phyloP scores from a whole-genome alignment of 2,113 vertebrate genomes.

The Accipiter virgatus region DNA sequence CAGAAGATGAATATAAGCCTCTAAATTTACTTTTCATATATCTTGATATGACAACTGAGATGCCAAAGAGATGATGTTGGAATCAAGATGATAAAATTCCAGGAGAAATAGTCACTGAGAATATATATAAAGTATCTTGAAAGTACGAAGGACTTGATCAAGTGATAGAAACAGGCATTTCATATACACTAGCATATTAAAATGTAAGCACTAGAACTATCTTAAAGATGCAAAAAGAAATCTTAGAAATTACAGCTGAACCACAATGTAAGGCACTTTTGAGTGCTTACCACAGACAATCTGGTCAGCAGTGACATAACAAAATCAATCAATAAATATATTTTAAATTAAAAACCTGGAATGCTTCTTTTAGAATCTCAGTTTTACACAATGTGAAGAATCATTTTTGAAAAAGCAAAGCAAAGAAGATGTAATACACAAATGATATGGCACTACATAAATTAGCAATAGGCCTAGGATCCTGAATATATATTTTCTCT shows the following conservation, averaged over 20 bases:
- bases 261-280: not conserved
- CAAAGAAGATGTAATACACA: not conserved
- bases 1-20: not conserved
- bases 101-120: not conserved
- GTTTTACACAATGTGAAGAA: not conserved
- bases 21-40: not conserved
- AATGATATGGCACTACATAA: fast-evolving
- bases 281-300: not conserved
- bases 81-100: not conserved
- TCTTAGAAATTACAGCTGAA: not conserved
- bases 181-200: not conserved
- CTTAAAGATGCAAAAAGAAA: not conserved
- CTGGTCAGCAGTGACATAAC: not conserved
- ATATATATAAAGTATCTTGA: not conserved
- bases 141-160: not conserved
- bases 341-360: not conserved
- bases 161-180: not conserved
- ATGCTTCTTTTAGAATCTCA: not conserved
- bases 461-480: not conserved
- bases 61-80: not conserved
- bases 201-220: not conserved
- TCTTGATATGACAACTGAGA: not conserved
- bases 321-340: not conserved
- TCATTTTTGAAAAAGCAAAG: not conserved
- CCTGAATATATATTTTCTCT: not conserved